phyloP scores from a whole-genome alignment of 1,140 invertebrate species.

The Ceratosolen fusciceps region DNA sequence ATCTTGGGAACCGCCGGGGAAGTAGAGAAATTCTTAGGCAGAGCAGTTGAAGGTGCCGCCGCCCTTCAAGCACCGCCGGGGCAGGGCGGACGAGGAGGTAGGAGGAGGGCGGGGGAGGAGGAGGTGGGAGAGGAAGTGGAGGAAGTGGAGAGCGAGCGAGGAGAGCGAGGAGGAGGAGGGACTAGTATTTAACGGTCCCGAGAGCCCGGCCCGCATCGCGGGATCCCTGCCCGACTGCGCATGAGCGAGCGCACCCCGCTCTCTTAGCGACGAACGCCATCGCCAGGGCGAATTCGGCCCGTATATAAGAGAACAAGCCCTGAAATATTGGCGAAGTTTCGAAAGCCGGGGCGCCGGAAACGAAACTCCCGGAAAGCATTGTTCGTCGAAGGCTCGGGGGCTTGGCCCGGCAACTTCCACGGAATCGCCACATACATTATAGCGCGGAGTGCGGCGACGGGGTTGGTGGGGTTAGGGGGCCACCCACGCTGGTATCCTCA shows the following conservation, averaged over 20 bases:
- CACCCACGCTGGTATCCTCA: slow-evolving; percentile 57
- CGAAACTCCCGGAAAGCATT: slow-evolving; percentile 63
- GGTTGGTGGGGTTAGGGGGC: too few species aligned
- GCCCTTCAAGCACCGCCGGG: background rate
- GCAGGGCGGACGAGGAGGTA: too few species aligned
- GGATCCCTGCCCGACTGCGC: too few species aligned
- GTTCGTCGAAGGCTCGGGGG: slow-evolving; percentile 62
- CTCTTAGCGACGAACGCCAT: background rate
- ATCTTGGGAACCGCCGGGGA: slow-evolving; percentile 9
- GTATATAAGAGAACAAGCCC: slow-evolving; percentile 43
- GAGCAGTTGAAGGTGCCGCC: background rate
- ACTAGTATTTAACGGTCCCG: slow-evolving; percentile 60
- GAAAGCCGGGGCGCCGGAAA: slow-evolving; percentile 52
- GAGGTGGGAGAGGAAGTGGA: too few species aligned
- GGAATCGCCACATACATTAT: slow-evolving; percentile 69
- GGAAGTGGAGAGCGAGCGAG: background rate
- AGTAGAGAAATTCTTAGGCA: slow-evolving; percentile 18
- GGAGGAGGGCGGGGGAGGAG: too few species aligned
- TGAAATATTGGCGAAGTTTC: slow-evolving; percentile 69
- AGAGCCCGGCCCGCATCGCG: too few species aligned
- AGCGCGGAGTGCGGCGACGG: slow-evolving; percentile 53
- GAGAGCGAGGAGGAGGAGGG: slow-evolving; percentile 3
- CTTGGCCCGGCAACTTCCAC: slow-evolving; percentile 52
- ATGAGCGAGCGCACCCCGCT: too few species aligned
- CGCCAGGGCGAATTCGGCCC: slow-evolving; percentile 1